Base-by-base conservation (phyloP, 2,888 invertebrate genomes). In the Panopea generosa region DNA sequence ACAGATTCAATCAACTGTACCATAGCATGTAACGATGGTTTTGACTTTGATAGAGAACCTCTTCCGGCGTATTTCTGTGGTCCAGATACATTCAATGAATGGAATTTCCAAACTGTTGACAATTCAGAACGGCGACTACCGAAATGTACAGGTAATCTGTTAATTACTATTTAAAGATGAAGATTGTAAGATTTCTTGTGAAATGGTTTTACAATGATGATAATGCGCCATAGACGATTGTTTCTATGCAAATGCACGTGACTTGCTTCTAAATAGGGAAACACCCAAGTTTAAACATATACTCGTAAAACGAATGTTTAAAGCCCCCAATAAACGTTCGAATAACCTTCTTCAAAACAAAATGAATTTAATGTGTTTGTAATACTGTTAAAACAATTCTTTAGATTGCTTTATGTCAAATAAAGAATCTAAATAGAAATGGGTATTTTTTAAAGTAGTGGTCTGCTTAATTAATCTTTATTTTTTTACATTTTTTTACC, bases 31-130 rank as follows among this genome's bases (percentile, higher is more conserved):
- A 40, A 67, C 27, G 62, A 62, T 16, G 59, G 71, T 11, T 78
- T 47, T 50, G 69, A 67, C 38, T 70, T 78, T 29, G 74, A 78
- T 43, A 61, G 61, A 24, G 70, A 70, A 11, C 73, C 72, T 2
- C 40, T 68, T 14, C 50, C 38, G 18, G 16, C 33, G 7, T 77
- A 77, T 27, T 38, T 43, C 33, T 77, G 77, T 47, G 77, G 77
- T 2, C 50, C 52, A 40, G 27, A 77, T 14, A 77, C 77, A 9
- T 57, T 49, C 43, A 38, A 73, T 56, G 65, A 59, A 22, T 77
- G 77, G 77, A 73, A 77, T 27, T 77, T 65, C 45, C 65, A 77
- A 40, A 73, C 65, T n/a, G 26, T 55, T 16, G 69, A 68, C 29
- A 73, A 77, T 29, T 65, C 73, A 0, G 16, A 55, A 2, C 45